Evolutionary conservation across 1,140 invertebrate genomes (phyloP).

Genomic region (Cydia amplana): DNA sequence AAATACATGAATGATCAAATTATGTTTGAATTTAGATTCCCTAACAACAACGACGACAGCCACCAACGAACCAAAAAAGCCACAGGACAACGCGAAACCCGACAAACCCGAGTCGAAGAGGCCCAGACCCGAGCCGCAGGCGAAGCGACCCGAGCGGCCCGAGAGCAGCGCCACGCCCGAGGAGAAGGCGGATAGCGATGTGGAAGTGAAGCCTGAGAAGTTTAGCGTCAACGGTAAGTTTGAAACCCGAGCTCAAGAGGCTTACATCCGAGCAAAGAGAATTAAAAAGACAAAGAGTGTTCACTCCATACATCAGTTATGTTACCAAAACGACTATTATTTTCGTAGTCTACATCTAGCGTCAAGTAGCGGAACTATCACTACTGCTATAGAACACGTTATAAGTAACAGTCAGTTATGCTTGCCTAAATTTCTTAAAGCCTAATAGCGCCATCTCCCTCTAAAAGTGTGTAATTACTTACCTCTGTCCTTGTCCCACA

Average conservation of each 20-base stretch:
- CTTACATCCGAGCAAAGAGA: slow-evolving; percentile 33
- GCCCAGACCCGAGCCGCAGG: slow-evolving; percentile 35
- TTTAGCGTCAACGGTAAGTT: slow-evolving; percentile 53
- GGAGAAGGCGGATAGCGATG: slow-evolving; percentile 36
- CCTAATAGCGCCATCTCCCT: neutral
- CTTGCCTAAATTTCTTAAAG: too few species aligned
- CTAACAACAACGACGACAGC: slow-evolving; percentile 48
- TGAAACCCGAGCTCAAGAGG: neutral
- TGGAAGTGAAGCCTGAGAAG: slow-evolving; percentile 44
- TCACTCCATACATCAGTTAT: too few species aligned
- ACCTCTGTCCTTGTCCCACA: slow-evolving; percentile 40
- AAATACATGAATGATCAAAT: too few species aligned
- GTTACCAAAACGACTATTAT: too few species aligned
- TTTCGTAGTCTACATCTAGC: too few species aligned
- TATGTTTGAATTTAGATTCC: slow-evolving; percentile 49
- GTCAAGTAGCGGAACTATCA: too few species aligned
- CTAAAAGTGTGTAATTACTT: neutral
- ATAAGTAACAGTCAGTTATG: too few species aligned
- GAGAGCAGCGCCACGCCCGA: slow-evolving; percentile 35
- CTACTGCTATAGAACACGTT: too few species aligned
- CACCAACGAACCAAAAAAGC: slow-evolving; percentile 35
- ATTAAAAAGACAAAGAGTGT: too few species aligned
- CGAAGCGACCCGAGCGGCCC: slow-evolving; percentile 32
- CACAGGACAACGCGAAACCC: slow-evolving; percentile 33
- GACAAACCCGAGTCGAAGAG: slow-evolving; percentile 39